Evolutionary conservation across 2,888 invertebrate species (phyloP), one percentile per base, ranked within the genome.

Genomic region (Metacarcinus magister): DNA sequence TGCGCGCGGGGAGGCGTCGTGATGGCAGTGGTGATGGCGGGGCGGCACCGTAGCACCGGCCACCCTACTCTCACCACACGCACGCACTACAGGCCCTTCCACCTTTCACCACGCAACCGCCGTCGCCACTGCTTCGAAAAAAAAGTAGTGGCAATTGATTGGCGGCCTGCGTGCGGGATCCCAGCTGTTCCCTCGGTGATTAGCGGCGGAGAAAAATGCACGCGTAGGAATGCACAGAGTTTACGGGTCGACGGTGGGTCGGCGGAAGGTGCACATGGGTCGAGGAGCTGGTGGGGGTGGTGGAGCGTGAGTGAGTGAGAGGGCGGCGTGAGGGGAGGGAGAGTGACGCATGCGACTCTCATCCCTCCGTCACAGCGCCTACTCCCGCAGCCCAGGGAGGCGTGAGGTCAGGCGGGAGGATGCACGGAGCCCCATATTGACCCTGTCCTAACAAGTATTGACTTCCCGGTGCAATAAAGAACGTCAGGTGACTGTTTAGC

Each of bases 1-100:
- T 95, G 96, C 32, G 95, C 39, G 94, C 60, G 67, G n/a, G 32
- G 89, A 54, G 60, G 93, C 48, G 48, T 89, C 92, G 48, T 82
- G 46, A 87, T 8, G 46, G 90, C 54, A 48, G 92, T 92, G 54
- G 92, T 60, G 48, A 48, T 60, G 54, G 48, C 60, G 32, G 92
- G 48, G 54, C 60, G 48, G 54, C 92, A 60, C 92, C 92, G 60
- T 28, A 54, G 48, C 48, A 28, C 92, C 92, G 92, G 32, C 92
- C 92, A 54, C 92, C 92, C 60, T 23, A 28, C 92, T 48, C 48
- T 92, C 48, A 54, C 92, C 92, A 48, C 28, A 54, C 92, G 19
- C 54, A 48, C 54, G 92, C 54, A 87, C 48, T 60, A 48, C 92
- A 48, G n/a, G 32, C 48, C 92, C 54, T 19, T 39, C 32, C 54